Evolutionary conservation across 2,888 invertebrate genomes (phyloP), one percentile per base, ranked within the genome.

Genomic region (Herminia tarsipennalis): DNA sequence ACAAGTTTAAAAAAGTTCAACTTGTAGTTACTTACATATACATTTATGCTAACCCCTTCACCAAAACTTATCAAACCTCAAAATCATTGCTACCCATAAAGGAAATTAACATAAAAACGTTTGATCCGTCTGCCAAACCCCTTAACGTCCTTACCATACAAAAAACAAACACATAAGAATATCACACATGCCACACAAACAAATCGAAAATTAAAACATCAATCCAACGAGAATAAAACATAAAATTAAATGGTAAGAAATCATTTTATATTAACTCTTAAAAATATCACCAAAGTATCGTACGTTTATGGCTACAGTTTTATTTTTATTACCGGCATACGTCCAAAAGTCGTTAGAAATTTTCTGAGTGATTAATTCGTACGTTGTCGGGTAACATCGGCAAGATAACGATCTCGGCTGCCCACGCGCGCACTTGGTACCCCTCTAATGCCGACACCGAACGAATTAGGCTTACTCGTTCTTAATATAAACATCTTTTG

Each of bases 361-460:
- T 54, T 66, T 65, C 56, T 54, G 51, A 66, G 56, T 53, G 56
- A 63, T 66, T 63, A 63, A 56, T 44, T 59, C 56, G 48, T 53
- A 35, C 42, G 59, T 42, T 56, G 33, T 66, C 59, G 66, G 48
- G 34, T 53, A 51, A 45, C 51, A 21, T 48, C 48, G 53, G 60
- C 46, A 42, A 42, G 61, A 70, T 70, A 70, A 70, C 53, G 51
- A 70, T 70, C 70, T 41, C 44, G 48, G 48, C 48, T 51, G 52
- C 58, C 54, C 56, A 52, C 59, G 48, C 60, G 42, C 54, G 51
- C 46, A 40, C 48, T 51, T 60, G 43, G 47, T 44, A 41, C 60
- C 49, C 32, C 39, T 50, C 53, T 45, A 45, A 60, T 44, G 36
- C 43, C 41, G 25, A 9, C 8, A 22, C 35, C 39, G 46, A n/a